Base-by-base conservation (phyloP, 2,888 invertebrate genomes). In the Hetaerina titia region DNA sequence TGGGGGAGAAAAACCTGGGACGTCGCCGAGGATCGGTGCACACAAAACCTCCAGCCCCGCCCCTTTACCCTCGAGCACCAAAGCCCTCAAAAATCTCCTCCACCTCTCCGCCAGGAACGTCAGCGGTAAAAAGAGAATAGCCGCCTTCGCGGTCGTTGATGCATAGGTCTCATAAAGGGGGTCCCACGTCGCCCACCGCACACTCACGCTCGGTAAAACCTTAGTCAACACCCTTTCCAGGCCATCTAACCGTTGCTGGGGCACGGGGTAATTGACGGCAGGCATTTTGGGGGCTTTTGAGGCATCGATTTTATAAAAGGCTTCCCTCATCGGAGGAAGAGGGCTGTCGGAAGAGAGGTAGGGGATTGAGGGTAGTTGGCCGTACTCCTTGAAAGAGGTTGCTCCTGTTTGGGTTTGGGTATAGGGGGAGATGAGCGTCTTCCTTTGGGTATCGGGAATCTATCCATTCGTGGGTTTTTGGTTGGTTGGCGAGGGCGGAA, bases 241-340 rank as follows among this genome's bases (percentile, higher is more conserved):
- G 81, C 15, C 81, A 81, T 81, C 31, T 25, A 81, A 81, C 81
- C 81, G 81, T 31, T 13, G 69, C 22, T n/a, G n/a, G n/a, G n/a
- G 69, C n/a, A 60, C 8, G 81, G 25, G 31, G 81, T 81, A 31
- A 81, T 81, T 25, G 81, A 81, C 81, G 25, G 31, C 15, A 31
- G 31, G 81, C 81, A 81, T 81, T 81, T 81, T 81, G 25, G 81
- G 25, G 4, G 25, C 81, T 81, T 15, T 81, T 31, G 25, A 31
- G 81, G 81, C 81, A 81, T 81, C 81, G 81, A 81, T 81, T 81
- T 81, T 31, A 31, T 81, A 31, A 81, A 81, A 25, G 15, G 31
- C 11, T 15, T 11, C 0, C 9, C 81, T 15, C 81, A 81, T 81
- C 25, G 81, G 81, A 15, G 81, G 31, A 81, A 8, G 81, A 31